Percentiles rank a stretch among this genome's conserved stretches.
phyloP scores from a whole-genome alignment of 2,888 invertebrate species.

The Beris chalybata region DNA sequence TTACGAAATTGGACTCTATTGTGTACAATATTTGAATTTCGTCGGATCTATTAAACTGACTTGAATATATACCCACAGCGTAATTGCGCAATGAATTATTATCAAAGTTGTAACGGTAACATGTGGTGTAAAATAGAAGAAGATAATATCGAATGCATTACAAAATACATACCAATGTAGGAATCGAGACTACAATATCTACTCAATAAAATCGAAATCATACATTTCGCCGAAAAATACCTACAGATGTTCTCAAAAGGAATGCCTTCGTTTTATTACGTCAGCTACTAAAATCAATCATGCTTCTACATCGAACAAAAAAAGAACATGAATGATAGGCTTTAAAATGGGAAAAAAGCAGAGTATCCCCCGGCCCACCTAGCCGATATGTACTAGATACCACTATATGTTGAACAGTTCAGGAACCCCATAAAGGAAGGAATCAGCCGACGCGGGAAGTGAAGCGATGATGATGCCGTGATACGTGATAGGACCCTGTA shows the following conservation, averaged over 20 bases:
- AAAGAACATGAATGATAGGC: slow-evolving; percentile 5
- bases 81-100: no score
- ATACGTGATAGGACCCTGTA: slow-evolving; percentile 27
- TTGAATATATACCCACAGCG: no score
- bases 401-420: no score
- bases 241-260: slow-evolving; percentile 36
- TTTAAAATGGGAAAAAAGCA: slow-evolving; percentile 2
- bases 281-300: slow-evolving; percentile 39
- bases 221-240: slow-evolving; percentile 18
- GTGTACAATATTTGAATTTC: no score
- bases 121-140: no score
- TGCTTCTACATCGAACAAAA: slow-evolving; percentile 10
- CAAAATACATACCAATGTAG: no score
- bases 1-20: no score
- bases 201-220: slow-evolving; percentile 30
- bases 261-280: slow-evolving; percentile 39
- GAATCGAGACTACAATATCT: background rate
- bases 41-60: no score
- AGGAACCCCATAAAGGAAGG: background rate
- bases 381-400: no score
- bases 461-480: slow-evolving; percentile 36
- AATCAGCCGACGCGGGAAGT: slow-evolving; percentile 7
- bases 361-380: no score
- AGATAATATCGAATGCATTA: no score
- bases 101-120: no score